Base-by-base conservation (phyloP, 2,888 invertebrate genomes). In the Octonoba sinensis region DNA sequence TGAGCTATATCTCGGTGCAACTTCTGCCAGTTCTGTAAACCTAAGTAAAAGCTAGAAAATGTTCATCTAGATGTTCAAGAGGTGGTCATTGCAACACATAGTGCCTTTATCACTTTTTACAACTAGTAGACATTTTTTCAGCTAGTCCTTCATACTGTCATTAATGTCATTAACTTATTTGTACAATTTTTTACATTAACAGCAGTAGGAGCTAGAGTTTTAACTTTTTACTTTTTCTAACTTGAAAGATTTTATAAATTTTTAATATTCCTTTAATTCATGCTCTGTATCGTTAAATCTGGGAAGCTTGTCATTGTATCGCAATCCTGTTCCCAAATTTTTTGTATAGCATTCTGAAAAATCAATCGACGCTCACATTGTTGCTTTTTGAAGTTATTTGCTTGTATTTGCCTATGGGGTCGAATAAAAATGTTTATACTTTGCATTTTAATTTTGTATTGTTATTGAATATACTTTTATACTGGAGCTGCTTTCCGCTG, bases 371-470 rank as follows among this genome's bases (percentile, higher is more conserved):
- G 62, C 62, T 67, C 64, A 64, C 51, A 73, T 59, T 79, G 62
- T 73, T 81, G 79, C 79, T 67, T 73, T 36, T 72, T 73, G 67
- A 69, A 64, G 56, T 81, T 69, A 56, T 60, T 56, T 69, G 69
- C 73, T 81, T 81, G 73, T 81, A 73, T 81, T 64, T 69, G 73
- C 79, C 62, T 73, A 73, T 60, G 20, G 47, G 65, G 79, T 71
- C 49, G 20, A 79, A 76, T 73, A 79, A 71, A 78, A 69, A 47
- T 78, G 77, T 78, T 78, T 71, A 78, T 78, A 78, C 57, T 71
- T 78, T 78, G 78, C 66, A 78, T 77, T 64, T 62, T 62, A 70
- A 59, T 51, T 69, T 59, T 70, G 27, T 64, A 24, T 77, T 70
- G 54, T 20, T 24, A 59, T 24, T 54, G 20, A 16, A 54, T 54